phyloP scores from a whole-genome alignment of 2,888 invertebrate species.

The Leptinotarsa rubiginosa region DNA sequence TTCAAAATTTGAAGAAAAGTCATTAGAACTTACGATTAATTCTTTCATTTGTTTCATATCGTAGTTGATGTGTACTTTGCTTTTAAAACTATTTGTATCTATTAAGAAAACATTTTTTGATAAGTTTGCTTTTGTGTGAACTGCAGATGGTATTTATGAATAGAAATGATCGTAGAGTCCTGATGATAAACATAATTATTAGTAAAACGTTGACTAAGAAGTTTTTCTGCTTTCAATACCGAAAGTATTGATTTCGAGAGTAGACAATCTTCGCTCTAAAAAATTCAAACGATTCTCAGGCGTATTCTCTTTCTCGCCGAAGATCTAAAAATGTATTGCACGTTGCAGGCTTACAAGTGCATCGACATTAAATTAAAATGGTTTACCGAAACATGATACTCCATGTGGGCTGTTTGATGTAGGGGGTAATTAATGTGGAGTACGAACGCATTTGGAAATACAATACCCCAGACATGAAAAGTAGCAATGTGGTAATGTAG shows the following conservation, averaged over 20 bases:
- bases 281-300: neutral
- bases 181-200: too few relatives aligned
- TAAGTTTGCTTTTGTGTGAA: too few relatives aligned
- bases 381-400: conserved; percentile 12
- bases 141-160: too few relatives aligned
- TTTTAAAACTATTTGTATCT: too few relatives aligned
- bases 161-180: too few relatives aligned
- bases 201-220: too few relatives aligned
- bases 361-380: conserved; percentile 3
- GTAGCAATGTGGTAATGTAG: neutral
- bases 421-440: conserved; percentile 8
- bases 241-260: neutral
- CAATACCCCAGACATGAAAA: neutral
- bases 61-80: too few relatives aligned
- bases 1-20: too few relatives aligned
- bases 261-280: neutral
- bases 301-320: neutral
- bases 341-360: neutral
- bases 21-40: too few relatives aligned
- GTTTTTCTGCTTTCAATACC: neutral
- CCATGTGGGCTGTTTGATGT: conserved; percentile 12
- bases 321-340: neutral
- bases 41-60: too few relatives aligned
- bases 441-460: conserved; percentile 9
- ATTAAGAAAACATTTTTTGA: too few relatives aligned